Conservation (phyloP, 2,888 invertebrate genomes). For the Epinotia brunnichana region DNA sequence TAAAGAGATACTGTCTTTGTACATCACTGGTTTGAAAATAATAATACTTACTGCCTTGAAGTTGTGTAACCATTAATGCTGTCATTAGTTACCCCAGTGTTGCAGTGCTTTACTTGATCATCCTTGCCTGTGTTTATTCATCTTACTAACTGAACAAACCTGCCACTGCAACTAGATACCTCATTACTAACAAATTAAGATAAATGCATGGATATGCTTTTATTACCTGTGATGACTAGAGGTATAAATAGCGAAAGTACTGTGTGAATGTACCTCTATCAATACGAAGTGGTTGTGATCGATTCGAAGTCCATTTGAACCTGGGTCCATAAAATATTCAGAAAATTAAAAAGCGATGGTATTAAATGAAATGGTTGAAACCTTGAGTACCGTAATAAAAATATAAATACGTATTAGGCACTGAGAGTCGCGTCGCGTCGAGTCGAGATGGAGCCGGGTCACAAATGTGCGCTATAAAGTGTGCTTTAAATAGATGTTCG, state of each 20-base stretch:
- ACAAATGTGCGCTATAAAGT: constrained; percentile 52
- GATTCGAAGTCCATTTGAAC: constrained; percentile 55
- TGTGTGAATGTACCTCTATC: constrained; percentile 33
- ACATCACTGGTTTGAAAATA: constrained; percentile 82
- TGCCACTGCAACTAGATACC: constrained; percentile 75
- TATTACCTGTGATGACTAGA: constrained; percentile 16
- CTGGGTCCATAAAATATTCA: constrained; percentile 51
- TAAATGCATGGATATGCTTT: constrained; percentile 77
- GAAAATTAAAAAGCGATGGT: constrained; percentile 34
- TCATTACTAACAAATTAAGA: constrained; percentile 72
- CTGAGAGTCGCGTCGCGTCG: constrained; percentile 33
- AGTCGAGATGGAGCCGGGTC: constrained; percentile 48
- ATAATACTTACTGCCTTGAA: constrained; percentile 79
- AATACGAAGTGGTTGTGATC: constrained; percentile 25
- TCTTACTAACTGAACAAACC: constrained; percentile 74
- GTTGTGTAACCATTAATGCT: constrained; percentile 81
- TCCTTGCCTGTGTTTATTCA: constrained; percentile 85
- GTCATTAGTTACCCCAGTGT: constrained; percentile 80
- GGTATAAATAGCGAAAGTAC: constrained; percentile 27
- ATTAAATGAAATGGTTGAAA: constrained; percentile 23
- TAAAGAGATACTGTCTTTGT: constrained; percentile 82
- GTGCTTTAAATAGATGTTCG: constrained; percentile 58
- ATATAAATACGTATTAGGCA: constrained; percentile 43
- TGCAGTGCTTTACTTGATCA: constrained; percentile 84
- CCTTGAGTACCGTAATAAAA: constrained; percentile 39